Evolutionary conservation across 2,113 vertebrate species (phyloP), one percentile per base, ranked within the genome.

Genomic region (Hippoglossus stenolepis): DNA sequence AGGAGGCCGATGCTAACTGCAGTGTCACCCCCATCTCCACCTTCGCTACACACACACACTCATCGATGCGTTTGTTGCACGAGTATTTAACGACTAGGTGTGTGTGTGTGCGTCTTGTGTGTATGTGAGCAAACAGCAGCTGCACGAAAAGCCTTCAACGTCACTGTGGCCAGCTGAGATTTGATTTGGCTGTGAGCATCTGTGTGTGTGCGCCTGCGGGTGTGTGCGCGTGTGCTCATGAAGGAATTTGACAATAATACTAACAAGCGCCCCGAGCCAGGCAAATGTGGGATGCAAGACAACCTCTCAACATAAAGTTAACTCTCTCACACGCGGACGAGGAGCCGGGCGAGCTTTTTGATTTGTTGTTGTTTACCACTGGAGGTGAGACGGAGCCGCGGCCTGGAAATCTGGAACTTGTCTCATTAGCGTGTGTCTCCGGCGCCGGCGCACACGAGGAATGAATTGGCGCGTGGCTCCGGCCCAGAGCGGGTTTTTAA

Each of bases 1-100:
- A 60, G 68, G 62, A 75, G 76, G 87, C 90, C 82, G 90, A 91
- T 43, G 89, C 89, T 85, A 86, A 87, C 83, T 79, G 85, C 85
- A 15, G 62, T 68, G 88, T 88, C 72, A 88, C 75, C 14, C 59
- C 53, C 62, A 67, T 62, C 51, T 23, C 65, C 72, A 59, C 57
- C 28, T 53, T 45, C 40, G 47, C 54, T 9, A 47, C 45, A 47
- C 13, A 47, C 45, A 47, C 15, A 53, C 51, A n/a, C 67, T 28
- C 73, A 26, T 35, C 56, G 65, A 59, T 20, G 2, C 53, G 71
- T 70, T 68, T 66, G 62, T 60, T 17, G 45, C 14, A 5, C 45
- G 53, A 69, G 59, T 71, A 69, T 72, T 64, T 69, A 53, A 63
- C 57, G 83, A 79, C 24, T 62, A 51, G 38, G 43, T 7, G 23